These are phyloP conservation scores for Sphaeramia orbicularis DNA, from an alignment of 2,797 vertebrate genomes.

Conservation along the genomic window DNA sequence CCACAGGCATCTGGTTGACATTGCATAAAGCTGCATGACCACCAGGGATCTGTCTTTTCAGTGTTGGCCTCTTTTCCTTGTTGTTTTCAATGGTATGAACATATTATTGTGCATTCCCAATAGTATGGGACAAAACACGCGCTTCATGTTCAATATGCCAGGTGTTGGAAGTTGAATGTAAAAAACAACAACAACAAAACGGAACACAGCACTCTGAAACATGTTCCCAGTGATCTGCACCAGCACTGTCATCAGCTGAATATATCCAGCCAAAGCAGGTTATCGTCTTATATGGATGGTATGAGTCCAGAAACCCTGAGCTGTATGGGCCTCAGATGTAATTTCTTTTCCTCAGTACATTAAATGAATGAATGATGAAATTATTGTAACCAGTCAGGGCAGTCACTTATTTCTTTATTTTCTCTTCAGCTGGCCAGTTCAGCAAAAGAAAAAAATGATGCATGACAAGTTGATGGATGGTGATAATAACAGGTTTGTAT, in stretches of 20 bases:
- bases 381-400: slow-evolving; percentile 20
- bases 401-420: slow-evolving; percentile 18
- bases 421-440: slow-evolving; percentile 24
- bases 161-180: slow-evolving; percentile 48
- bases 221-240: slow-evolving; percentile 36
- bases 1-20: slow-evolving; percentile 72
- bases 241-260: slow-evolving; percentile 19
- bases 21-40: slow-evolving; percentile 65
- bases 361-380: slow-evolving; percentile 22
- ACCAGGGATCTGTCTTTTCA: slow-evolving; percentile 65
- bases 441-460: slow-evolving; percentile 33
- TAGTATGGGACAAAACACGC: slow-evolving; percentile 29
- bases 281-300: not conserved
- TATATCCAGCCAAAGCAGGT: not conserved
- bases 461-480: slow-evolving; percentile 71
- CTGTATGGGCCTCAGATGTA: not conserved
- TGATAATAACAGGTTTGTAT: slow-evolving; percentile 70
- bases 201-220: slow-evolving; percentile 32
- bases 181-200: slow-evolving; percentile 45
- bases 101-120: slow-evolving; percentile 58
- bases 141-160: slow-evolving; percentile 39
- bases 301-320: slow-evolving; percentile 3
- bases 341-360: slow-evolving; percentile 1
- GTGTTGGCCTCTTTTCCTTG: slow-evolving; percentile 48
- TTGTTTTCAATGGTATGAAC: slow-evolving; percentile 63